Evolutionary conservation across 2,113 vertebrate genomes (phyloP).

Genomic region (Myrmophylax atrothorax): DNA sequence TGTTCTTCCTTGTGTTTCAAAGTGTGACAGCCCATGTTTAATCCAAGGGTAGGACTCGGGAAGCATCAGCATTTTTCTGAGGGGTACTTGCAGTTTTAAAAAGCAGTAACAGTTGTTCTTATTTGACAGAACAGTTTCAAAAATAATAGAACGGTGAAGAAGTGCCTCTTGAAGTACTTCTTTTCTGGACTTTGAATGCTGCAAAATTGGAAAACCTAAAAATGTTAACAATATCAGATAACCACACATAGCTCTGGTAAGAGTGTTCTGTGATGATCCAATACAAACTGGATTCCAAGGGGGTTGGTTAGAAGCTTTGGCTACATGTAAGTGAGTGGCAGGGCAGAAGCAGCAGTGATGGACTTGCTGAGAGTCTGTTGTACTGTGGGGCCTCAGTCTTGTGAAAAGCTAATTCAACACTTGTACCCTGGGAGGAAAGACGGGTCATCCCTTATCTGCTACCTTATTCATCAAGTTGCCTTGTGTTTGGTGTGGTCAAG

Average conservation of each 20-base stretch:
- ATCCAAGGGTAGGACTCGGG: neutral
- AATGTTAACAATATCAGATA: neutral
- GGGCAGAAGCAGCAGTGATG: neutral
- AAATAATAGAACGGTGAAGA: neutral
- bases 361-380: neutral
- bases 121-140: neutral
- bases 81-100: neutral
- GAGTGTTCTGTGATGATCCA: neutral
- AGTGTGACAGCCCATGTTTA: neutral
- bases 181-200: neutral
- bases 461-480: neutral
- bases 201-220: neutral
- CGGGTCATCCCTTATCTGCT: neutral
- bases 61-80: neutral
- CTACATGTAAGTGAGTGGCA: neutral
- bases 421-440: neutral
- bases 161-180: neutral
- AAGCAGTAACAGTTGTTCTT: neutral
- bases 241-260: fast-evolving
- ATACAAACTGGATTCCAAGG: neutral
- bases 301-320: neutral
- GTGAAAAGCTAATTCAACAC: neutral
- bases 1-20: neutral
- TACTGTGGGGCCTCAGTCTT: neutral
- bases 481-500: neutral